Percentiles rank a stretch among this genome's conserved stretches.
phyloP scores from a whole-genome alignment of 1,140 invertebrate species.

The Heliconius congener region DNA sequence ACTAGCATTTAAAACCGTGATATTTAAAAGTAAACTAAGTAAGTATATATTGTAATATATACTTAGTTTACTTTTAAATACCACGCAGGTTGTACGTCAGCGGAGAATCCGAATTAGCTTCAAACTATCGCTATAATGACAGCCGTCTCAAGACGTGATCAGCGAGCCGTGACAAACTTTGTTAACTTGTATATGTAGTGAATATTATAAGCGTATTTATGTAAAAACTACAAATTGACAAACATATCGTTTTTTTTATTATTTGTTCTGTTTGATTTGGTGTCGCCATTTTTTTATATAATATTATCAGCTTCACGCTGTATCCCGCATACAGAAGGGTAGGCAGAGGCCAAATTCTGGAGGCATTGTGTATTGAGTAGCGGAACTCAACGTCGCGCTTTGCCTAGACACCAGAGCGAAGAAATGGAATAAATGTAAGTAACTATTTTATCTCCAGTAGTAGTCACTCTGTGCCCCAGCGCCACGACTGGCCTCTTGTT shows the following conservation, averaged over 20 bases:
- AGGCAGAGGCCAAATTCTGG: not conserved
- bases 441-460: too few species aligned
- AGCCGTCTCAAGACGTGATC: not conserved
- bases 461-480: too few species aligned
- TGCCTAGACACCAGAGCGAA: too few species aligned
- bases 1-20: too few species aligned
- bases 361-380: too few species aligned
- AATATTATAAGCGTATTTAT: not conserved
- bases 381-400: too few species aligned
- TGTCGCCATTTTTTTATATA: not conserved
- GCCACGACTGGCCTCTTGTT: too few species aligned
- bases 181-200: not conserved
- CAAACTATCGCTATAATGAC: constrained; percentile 3
- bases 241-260: not conserved
- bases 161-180: not conserved
- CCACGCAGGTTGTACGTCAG: not conserved
- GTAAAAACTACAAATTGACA: not conserved
- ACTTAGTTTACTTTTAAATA: not conserved
- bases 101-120: not conserved
- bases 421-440: too few species aligned
- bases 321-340: not conserved
- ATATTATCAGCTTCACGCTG: too few species aligned
- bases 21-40: too few species aligned
- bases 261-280: not conserved
- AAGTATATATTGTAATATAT: too few species aligned